Conservation (phyloP, 2,888 invertebrate genomes). For the Camponotus fellah region DNA sequence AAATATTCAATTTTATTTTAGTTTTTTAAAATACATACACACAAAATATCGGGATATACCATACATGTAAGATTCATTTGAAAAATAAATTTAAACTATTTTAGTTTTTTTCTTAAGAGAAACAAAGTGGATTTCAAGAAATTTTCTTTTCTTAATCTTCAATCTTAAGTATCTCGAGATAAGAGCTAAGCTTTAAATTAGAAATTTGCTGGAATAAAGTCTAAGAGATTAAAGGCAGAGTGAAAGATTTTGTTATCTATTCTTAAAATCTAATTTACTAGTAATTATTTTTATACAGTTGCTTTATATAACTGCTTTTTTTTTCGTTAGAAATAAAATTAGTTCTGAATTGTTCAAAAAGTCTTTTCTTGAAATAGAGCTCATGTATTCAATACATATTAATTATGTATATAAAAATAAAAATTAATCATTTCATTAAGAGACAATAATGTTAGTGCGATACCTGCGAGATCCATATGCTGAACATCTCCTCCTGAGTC, state of each 20-base stretch:
- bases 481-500: constrained; percentile 91
- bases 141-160: neutral
- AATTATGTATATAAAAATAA: neutral
- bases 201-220: neutral
- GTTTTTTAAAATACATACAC: neutral
- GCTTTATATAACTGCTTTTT: neutral
- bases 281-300: neutral
- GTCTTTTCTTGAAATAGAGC: neutral
- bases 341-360: neutral
- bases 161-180: neutral
- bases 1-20: neutral
- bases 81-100: neutral
- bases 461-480: constrained; percentile 88
- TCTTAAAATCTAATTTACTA: neutral
- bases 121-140: neutral
- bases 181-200: neutral
- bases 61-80: neutral
- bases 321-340: neutral
- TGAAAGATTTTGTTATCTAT: neutral
- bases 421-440: neutral
- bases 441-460: neutral
- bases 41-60: neutral
- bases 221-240: neutral
- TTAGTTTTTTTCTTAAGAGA: neutral
- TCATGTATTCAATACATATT: neutral